Base-by-base conservation (phyloP, 2,113 vertebrate genomes). In the Alethe diademata region DNA sequence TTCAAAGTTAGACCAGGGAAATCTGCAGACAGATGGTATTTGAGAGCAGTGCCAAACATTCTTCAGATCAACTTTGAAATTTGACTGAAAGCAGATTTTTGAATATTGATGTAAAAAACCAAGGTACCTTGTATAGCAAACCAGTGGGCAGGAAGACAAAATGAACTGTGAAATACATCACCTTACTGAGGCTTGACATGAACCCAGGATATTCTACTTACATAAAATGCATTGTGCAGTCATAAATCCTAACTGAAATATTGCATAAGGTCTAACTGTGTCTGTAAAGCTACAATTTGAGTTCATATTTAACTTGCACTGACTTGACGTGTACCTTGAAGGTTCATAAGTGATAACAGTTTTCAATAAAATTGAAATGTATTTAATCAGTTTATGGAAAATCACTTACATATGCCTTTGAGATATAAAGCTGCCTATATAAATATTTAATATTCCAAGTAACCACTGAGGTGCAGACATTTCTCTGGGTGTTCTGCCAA, bases 401-500 rank as follows among this genome's bases (percentile, higher is more conserved):
- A 79, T 84, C 89, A 72, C 78, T 85, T 66, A 28, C 43, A 53
- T 90, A 38, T 45, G 80, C 69, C 61, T 95, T 86, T 57, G 65
- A 92, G 84, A 67, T 56, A 90, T 5, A 88, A 92, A 95, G 85
- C 61, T 95, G 86, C 86, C 79, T 94, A 5, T 93, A 81, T 90
- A 97, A 96, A 93, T 95, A 93, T 92, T 97, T 91, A 76, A 86
- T 95, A 87, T 86, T 88, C 66, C 56, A 81, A 90, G 71, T 75
- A 95, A 80, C 72, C 80, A 61, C 5, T 58, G 86, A 84, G 90
- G 84, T 95, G 91, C 86, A 91, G 95, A 91, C 91, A 35, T 92
- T 96, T 62, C 75, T 81, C 1, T 47, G 45, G 57, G 23, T 90
- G 43, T 75, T 84, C 54, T 92, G 90, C 80, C 94, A 96, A 8